Evolutionary conservation across 2,797 vertebrate species (phyloP).

Genomic region (Pelobates cultripes): DNA sequence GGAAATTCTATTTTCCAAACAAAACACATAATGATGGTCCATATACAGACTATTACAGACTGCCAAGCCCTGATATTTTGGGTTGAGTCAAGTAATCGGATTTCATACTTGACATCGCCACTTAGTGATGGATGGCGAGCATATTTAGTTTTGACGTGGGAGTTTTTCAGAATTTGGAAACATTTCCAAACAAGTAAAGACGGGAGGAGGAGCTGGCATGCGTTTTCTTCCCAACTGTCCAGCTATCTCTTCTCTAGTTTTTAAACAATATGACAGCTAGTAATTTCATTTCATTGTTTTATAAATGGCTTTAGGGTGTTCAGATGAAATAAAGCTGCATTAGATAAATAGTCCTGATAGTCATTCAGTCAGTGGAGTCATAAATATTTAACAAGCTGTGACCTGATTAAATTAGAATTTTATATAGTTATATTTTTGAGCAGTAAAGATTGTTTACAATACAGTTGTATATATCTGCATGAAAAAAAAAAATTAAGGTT

Average conservation of each 20-base stretch:
- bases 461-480: too few relatives aligned
- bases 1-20: slow-evolving; percentile 9
- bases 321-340: background rate
- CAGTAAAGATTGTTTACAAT: background rate
- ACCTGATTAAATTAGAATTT: background rate
- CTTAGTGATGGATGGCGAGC: slow-evolving; percentile 35
- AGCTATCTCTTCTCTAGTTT: slow-evolving; percentile 24
- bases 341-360: slow-evolving; percentile 4
- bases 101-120: slow-evolving; percentile 27
- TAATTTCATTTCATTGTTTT: slow-evolving; percentile 22
- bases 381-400: slow-evolving; percentile 7
- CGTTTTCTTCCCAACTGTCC: slow-evolving; percentile 7
- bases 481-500: too few relatives aligned
- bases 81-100: slow-evolving; percentile 12
- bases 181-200: slow-evolving; percentile 18
- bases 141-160: slow-evolving; percentile 23
- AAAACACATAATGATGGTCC: slow-evolving; percentile 12
- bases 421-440: background rate
- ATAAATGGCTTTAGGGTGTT: slow-evolving; percentile 2
- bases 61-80: slow-evolving; percentile 38
- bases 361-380: background rate
- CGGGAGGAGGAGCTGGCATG: slow-evolving; percentile 9
- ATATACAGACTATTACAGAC: background rate
- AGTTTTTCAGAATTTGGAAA: slow-evolving; percentile 31
- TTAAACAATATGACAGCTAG: slow-evolving; percentile 22